Base-by-base conservation (phyloP, 2,797 vertebrate species). In the Tarsius wallacei region DNA sequence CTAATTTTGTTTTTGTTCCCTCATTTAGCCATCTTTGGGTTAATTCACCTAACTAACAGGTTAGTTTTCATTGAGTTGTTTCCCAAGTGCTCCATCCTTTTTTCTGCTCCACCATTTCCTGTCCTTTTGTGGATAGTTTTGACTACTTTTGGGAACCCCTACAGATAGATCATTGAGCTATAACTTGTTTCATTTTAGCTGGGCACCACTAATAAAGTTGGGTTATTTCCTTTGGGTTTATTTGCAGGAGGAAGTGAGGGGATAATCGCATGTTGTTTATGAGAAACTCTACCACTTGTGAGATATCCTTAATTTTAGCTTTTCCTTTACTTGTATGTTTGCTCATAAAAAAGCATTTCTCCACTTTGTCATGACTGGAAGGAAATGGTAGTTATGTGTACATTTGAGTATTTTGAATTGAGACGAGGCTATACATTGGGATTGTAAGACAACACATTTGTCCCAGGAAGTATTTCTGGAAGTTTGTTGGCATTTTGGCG, bases 291-390 rank as follows among this genome's bases (percentile, higher is more conserved):
- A n/a, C 61, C 14, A 70, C 13, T 3, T 68, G 53, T 78, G 49
- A 96, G 90, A 82, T n/a, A 36, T 2, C 49, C 12, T 90, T 93
- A 71, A 36, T 81, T 96, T 96, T 84, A 89, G 26, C 73, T 83
- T 77, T 86, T 66, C n/a, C 28, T 76, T 68, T 66, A 28, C 13
- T 88, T 83, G 22, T 47, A 13, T 87, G 76, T 93, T 86, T 95
- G 57, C 12, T 96, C 31, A 24, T 31, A 47, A 91, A 55, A 91
- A 59, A 78, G 21, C 14, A 17, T 33, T 21, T 89, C 19, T 81
- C 2, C 2, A 24, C 26, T 55, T 36, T 93, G 17, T 19, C 66
- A 55, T 94, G 53, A 94, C 83, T 77, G 17, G 57, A 36, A 87
- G 36, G 76, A 91, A 82, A 76, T 19, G n/a, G 71, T n/a, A 74